Evolutionary conservation across 1,140 invertebrate species (phyloP).

Genomic region (Drosophila navojoa): DNA sequence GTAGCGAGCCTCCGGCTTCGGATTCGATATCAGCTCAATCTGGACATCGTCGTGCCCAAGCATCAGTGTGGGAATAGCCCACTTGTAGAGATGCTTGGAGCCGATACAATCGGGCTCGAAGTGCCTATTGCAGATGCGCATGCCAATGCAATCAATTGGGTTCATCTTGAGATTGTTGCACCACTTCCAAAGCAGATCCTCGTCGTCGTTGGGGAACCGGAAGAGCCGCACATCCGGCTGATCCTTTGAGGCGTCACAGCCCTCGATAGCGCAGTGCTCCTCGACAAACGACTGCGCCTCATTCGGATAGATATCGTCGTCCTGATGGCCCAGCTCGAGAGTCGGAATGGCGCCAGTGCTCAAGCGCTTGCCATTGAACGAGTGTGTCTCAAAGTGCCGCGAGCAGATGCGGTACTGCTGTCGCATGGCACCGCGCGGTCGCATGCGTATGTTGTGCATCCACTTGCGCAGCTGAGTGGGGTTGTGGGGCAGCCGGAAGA

Average conservation of each 20-base stretch:
- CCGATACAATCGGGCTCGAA: conserved; percentile 74
- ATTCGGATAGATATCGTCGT: conserved; percentile 73
- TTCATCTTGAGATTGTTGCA: conserved; percentile 81
- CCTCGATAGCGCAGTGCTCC: conserved; percentile 67
- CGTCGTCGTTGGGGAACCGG: conserved; percentile 75
- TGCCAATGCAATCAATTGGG: conserved; percentile 68
- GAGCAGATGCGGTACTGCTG: conserved; percentile 72
- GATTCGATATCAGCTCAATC: conserved; percentile 68
- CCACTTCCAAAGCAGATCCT: conserved; percentile 78
- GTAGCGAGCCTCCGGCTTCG: conserved; percentile 67
- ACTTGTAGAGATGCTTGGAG: conserved; percentile 70
- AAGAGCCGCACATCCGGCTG: conserved; percentile 72
- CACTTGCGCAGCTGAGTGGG: conserved; percentile 70
- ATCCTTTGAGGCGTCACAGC: conserved; percentile 64
- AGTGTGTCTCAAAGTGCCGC: conserved; percentile 73
- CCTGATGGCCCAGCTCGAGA: conserved; percentile 69
- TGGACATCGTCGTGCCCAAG: conserved; percentile 70
- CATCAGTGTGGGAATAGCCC: conserved; percentile 67
- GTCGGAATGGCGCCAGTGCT: conserved; percentile 75
- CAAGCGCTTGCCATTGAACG: conserved; percentile 68
- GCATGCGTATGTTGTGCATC: conserved; percentile 74
- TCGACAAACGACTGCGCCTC: conserved; percentile 74
- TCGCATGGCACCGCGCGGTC: conserved; percentile 48
- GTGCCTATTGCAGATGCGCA: conserved; percentile 76
- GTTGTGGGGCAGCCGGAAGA: conserved; percentile 75